A percentile compares a stretch with the other conserved stretches of the same genome.
These are phyloP conservation scores for Tipula unca DNA, from an alignment of 2,888 invertebrate genomes.

Conservation along the genomic window DNA sequence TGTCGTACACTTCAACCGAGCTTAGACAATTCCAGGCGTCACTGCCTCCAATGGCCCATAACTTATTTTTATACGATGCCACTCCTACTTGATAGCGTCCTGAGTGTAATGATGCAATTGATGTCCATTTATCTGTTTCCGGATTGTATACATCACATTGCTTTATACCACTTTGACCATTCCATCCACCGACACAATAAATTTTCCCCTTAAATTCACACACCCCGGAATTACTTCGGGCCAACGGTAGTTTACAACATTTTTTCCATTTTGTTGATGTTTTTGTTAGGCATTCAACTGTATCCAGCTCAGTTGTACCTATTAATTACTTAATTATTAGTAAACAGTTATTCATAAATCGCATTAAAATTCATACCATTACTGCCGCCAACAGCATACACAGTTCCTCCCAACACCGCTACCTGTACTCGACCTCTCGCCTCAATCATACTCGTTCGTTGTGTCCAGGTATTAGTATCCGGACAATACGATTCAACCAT, in stretches of 20 bases:
- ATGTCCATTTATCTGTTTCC: constrained; percentile 52
- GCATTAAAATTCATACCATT: constrained; percentile 48
- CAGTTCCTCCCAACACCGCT: constrained; percentile 54
- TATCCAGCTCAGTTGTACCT: constrained; percentile 61
- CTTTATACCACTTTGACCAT: constrained; percentile 57
- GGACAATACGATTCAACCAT: constrained; percentile 68
- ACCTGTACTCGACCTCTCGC: constrained; percentile 73
- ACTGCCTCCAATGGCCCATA: constrained; percentile 78
- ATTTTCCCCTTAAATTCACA: constrained; percentile 55
- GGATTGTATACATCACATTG: constrained; percentile 67
- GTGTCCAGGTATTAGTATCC: constrained; percentile 57
- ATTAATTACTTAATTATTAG: neutral
- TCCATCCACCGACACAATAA: constrained; percentile 75
- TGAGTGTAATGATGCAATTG: constrained; percentile 58
- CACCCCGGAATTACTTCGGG: constrained; percentile 62
- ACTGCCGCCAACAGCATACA: constrained; percentile 76
- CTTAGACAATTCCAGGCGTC: constrained; percentile 80
- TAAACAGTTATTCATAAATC: neutral
- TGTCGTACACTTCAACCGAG: constrained; percentile 60
- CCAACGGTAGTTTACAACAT: constrained; percentile 49
- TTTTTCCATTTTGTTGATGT: constrained; percentile 45
- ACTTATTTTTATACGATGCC: constrained; percentile 54
- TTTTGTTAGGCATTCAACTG: constrained; percentile 48
- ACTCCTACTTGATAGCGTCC: constrained; percentile 75
- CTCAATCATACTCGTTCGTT: constrained; percentile 60